Conservation (phyloP, 2,113 vertebrate genomes). For the Corydoras maculifer region DNA sequence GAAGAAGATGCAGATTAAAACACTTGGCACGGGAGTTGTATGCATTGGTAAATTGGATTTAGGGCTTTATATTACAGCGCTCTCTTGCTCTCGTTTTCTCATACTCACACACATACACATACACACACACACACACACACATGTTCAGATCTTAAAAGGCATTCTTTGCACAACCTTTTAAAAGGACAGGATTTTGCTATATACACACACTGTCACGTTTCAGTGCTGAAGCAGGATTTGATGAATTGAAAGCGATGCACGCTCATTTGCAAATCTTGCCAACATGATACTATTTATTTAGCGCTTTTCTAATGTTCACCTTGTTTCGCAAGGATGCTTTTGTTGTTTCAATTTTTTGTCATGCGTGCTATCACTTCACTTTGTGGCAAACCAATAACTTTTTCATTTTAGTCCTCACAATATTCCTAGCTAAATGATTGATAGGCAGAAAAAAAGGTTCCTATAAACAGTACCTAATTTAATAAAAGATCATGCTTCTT, state of each 20-base stretch:
- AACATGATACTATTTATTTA: too few species aligned
- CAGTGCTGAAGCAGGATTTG: constrained; percentile 26
- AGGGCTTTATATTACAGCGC: too few species aligned
- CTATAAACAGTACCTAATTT: too few species aligned
- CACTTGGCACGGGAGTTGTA: constrained; percentile 46
- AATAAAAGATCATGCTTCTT: too few species aligned
- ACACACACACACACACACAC: neutral
- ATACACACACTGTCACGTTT: constrained; percentile 20
- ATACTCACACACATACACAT: neutral
- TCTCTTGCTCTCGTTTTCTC: neutral
- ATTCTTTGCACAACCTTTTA: constrained; percentile 29
- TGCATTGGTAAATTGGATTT: constrained; percentile 27
- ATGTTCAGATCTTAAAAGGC: constrained; percentile 37
- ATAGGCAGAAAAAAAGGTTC: too few species aligned
- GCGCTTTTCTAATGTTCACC: too few species aligned
- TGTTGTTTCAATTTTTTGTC: too few species aligned
- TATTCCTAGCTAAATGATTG: too few species aligned
- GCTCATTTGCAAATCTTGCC: neutral
- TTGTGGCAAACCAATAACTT: too few species aligned
- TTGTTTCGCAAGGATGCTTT: too few species aligned
- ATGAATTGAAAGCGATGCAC: constrained; percentile 15
- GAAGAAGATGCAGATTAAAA: constrained; percentile 53
- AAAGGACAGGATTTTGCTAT: constrained; percentile 21
- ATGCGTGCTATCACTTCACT: too few species aligned
- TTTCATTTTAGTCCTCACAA: too few species aligned